phyloP scores from a whole-genome alignment of 1,140 invertebrate species.

The Campoletis sonorensis region DNA sequence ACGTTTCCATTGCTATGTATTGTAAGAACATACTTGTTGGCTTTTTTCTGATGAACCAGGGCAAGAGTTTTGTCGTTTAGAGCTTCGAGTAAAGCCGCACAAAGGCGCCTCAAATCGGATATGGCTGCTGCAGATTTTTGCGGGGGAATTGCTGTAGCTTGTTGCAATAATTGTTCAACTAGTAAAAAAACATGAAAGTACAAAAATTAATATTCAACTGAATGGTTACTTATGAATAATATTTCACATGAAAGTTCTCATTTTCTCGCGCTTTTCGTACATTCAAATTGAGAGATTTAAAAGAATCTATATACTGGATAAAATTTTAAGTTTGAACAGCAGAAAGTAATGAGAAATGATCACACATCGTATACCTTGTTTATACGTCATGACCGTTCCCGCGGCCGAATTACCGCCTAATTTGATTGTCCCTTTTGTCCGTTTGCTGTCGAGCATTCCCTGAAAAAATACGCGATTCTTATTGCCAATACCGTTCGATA shows the following conservation, averaged over 20 bases:
- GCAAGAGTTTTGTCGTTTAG: conserved; percentile 91
- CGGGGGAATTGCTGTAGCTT: conserved; percentile 79
- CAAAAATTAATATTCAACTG: conserved; percentile 41
- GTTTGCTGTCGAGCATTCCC: conserved; percentile 80
- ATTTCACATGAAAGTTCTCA: not conserved
- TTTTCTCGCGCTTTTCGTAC: no score
- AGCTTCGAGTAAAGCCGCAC: conserved; percentile 86
- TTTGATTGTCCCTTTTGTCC: conserved; percentile 80
- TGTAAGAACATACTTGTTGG: conserved; percentile 86
- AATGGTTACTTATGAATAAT: conserved; percentile 61
- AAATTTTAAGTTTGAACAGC: not conserved
- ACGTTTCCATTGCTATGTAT: no score
- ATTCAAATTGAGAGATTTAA: no score
- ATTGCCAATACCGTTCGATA: not conserved
- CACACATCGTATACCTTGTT: conserved; percentile 75
- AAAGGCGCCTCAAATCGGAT: conserved; percentile 85
- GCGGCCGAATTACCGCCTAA: conserved; percentile 76
- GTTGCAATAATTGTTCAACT: conserved; percentile 83
- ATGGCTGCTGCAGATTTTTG: conserved; percentile 84
- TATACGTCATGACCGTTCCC: conserved; percentile 79
- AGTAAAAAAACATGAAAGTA: conserved; percentile 59
- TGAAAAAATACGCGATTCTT: conserved; percentile 61
- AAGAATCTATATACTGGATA: not conserved
- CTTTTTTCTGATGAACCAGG: conserved; percentile 88
- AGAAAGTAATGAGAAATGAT: no score